Conservation (phyloP, 2,888 invertebrate genomes). For the Sclerodermus sp. region DNA sequence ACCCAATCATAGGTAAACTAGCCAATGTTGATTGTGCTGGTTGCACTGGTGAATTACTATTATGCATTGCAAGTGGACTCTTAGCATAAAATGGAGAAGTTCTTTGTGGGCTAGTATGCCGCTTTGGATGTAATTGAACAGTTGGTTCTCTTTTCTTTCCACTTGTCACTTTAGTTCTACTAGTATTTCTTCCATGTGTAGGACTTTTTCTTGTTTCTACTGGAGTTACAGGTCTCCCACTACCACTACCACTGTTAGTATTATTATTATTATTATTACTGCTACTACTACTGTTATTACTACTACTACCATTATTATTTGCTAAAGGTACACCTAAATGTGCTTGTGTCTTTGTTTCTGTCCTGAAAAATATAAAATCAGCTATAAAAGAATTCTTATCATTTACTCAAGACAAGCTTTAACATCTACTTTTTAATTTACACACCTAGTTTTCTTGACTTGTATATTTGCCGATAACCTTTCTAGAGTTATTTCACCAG, state of each 20-base stretch:
- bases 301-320: no score
- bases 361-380: conserved; percentile 23
- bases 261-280: no score
- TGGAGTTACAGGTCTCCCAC: conserved; percentile 42
- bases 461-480: conserved; percentile 88
- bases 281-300: conserved; percentile 21
- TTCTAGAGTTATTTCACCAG: conserved; percentile 92
- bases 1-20: conserved; percentile 75
- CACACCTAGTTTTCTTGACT: conserved; percentile 87
- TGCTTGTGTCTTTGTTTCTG: conserved; percentile 42
- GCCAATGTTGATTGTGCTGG: conserved; percentile 72
- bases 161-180: conserved; percentile 52
- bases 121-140: conserved; percentile 44
- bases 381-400: no score
- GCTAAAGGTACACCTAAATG: conserved; percentile 31
- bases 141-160: conserved; percentile 52
- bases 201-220: conserved; percentile 48
- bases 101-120: conserved; percentile 41
- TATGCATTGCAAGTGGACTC: conserved; percentile 39
- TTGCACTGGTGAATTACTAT: conserved; percentile 65
- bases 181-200: conserved; percentile 46
- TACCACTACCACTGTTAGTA: no score
- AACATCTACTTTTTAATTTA: not conserved
- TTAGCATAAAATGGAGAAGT: conserved; percentile 47
- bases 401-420: not conserved